Evolutionary conservation across 2,113 vertebrate genomes (phyloP).

Genomic region (Scalopus aquaticus): DNA sequence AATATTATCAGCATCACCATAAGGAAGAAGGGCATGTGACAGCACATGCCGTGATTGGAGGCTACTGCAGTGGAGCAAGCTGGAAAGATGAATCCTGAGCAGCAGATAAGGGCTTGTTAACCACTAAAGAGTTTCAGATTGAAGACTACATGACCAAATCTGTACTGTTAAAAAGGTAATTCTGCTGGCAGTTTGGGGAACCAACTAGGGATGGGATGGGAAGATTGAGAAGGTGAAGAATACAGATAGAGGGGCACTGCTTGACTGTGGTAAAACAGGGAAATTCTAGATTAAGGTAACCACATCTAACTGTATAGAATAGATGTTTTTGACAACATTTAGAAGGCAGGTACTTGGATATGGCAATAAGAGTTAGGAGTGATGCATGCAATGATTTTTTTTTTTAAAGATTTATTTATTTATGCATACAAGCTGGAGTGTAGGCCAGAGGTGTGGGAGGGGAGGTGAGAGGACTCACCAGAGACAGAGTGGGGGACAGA

Average conservation of each 20-base stretch:
- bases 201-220: neutral
- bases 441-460: too few relatives aligned
- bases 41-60: neutral
- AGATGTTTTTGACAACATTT: neutral
- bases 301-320: neutral
- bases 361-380: neutral
- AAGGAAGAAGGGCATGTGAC: neutral
- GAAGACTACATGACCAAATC: neutral
- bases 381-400: too few relatives aligned
- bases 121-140: neutral
- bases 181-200: neutral
- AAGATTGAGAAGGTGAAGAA: constrained; percentile 7
- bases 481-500: too few relatives aligned
- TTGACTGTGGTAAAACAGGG: neutral
- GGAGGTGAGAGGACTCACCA: too few relatives aligned
- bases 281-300: neutral
- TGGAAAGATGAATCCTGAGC: neutral
- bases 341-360: neutral
- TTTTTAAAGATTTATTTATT: too few relatives aligned
- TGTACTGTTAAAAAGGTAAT: neutral
- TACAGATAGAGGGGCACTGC: neutral
- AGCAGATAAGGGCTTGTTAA: neutral
- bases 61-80: neutral
- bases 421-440: too few relatives aligned
- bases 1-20: neutral